A percentile compares a stretch with the other conserved stretches of the same genome.
These are phyloP conservation scores for Chionomys nivalis DNA, from an alignment of 2,113 vertebrate species.

Conservation along the genomic window DNA sequence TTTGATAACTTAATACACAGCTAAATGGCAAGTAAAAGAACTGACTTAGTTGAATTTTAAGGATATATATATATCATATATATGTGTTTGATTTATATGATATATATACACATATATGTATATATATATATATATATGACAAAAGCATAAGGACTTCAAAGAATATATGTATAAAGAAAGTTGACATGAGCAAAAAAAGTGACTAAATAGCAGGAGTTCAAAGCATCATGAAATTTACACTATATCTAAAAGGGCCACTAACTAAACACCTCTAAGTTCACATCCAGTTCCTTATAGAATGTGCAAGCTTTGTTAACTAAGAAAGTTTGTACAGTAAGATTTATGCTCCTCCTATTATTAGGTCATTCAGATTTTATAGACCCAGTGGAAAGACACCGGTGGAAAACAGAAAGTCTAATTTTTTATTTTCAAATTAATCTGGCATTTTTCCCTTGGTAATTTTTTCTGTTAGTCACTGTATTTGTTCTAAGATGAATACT, in stretches of 20 bases:
- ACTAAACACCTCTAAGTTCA: not conserved
- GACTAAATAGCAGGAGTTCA: not conserved
- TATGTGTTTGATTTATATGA: not conserved
- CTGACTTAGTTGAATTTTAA: not conserved
- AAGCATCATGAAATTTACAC: not conserved
- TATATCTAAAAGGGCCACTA: not conserved
- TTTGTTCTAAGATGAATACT: not conserved
- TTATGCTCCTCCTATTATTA: not conserved
- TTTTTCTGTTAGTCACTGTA: not conserved
- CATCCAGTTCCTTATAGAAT: not conserved
- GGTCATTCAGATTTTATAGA: not conserved
- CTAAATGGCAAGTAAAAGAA: not conserved
- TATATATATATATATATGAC: not conserved
- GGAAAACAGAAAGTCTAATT: not conserved
- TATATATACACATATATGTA: accelerated
- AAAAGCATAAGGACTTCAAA: too few relatives aligned
- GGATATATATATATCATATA: not conserved
- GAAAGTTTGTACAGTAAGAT: not conserved
- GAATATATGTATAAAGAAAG: not conserved
- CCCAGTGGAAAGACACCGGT: not conserved
- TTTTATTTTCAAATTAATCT: not conserved
- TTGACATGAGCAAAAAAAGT: not conserved
- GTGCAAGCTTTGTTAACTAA: not conserved
- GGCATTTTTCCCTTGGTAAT: not conserved
- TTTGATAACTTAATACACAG: not conserved